Evolutionary conservation across 2,888 invertebrate genomes (phyloP).

Genomic region (Ophioninae sp.): DNA sequence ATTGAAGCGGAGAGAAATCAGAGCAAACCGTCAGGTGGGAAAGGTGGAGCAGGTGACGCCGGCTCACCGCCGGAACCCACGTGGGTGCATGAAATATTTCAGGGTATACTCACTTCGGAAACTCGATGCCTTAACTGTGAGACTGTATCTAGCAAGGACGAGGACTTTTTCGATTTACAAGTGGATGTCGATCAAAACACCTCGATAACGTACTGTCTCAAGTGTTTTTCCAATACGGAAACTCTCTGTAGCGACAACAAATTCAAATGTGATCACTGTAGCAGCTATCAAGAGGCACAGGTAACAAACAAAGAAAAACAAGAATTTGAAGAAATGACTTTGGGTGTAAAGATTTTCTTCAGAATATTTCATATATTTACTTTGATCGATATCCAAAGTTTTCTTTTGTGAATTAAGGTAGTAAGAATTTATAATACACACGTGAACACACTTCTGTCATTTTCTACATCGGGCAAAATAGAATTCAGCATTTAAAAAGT

Average conservation of each 20-base stretch:
- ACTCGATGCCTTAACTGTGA: conserved; percentile 99
- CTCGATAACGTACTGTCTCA: conserved; percentile 98
- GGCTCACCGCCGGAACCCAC: conserved; percentile 91
- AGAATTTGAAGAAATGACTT: not conserved
- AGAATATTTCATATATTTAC: not conserved
- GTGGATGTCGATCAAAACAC: conserved; percentile 99
- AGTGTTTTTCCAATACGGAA: conserved; percentile 99
- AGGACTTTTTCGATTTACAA: conserved; percentile 99
- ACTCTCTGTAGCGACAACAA: conserved; percentile 99
- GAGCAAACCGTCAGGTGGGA: conserved; percentile 83
- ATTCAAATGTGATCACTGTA: conserved; percentile 99
- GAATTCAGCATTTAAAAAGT: no score
- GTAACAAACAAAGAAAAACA: conserved; percentile 70
- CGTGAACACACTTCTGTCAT: no score
- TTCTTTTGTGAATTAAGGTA: no score
- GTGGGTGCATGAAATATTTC: conserved; percentile 99
- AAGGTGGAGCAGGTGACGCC: conserved; percentile 82
- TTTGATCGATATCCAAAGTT: not conserved
- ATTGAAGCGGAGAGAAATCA: conserved; percentile 88
- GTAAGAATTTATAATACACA: no score
- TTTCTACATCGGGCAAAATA: no score
- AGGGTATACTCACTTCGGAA: conserved; percentile 99
- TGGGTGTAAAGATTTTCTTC: not conserved
- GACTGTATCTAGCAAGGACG: conserved; percentile 99
- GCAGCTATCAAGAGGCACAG: conserved; percentile 99